Evolutionary conservation across 2,797 vertebrate genomes (phyloP).

Genomic region (Corythornis leucogaster): DNA sequence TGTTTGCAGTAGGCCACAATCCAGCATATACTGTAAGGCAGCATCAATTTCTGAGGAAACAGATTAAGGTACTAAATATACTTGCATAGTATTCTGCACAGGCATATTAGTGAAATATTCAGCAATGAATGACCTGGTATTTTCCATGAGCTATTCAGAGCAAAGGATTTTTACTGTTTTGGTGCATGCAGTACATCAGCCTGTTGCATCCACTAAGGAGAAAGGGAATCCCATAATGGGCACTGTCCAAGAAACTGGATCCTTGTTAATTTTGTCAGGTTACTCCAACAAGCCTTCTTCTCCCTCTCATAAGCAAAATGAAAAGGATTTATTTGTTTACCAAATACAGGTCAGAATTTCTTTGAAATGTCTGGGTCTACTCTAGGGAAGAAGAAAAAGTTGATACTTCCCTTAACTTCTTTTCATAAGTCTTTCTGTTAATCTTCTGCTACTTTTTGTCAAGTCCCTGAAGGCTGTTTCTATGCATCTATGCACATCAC

Average conservation of each 20-base stretch:
- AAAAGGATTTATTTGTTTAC: conserved; percentile 28
- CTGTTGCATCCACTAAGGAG: background rate
- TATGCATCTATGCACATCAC: background rate
- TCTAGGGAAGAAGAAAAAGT: background rate
- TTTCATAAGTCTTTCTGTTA: conserved; percentile 6
- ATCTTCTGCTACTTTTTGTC: background rate
- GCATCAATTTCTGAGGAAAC: background rate
- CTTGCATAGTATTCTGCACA: background rate
- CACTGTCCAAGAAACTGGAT: background rate
- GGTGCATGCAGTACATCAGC: background rate
- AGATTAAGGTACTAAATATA: background rate
- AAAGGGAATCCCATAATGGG: background rate
- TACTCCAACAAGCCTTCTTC: background rate
- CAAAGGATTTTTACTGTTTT: background rate
- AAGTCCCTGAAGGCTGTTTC: background rate
- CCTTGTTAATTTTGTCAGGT: background rate
- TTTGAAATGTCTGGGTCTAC: background rate
- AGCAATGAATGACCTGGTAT: background rate
- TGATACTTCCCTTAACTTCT: background rate
- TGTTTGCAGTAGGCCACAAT: background rate
- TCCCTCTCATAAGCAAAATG: background rate
- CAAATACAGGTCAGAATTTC: background rate
- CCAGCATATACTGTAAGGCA: background rate
- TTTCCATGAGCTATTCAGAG: background rate
- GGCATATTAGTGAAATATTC: background rate